Base-by-base conservation (phyloP, 2,113 vertebrate genomes). In the Pomatostomus ruficeps region DNA sequence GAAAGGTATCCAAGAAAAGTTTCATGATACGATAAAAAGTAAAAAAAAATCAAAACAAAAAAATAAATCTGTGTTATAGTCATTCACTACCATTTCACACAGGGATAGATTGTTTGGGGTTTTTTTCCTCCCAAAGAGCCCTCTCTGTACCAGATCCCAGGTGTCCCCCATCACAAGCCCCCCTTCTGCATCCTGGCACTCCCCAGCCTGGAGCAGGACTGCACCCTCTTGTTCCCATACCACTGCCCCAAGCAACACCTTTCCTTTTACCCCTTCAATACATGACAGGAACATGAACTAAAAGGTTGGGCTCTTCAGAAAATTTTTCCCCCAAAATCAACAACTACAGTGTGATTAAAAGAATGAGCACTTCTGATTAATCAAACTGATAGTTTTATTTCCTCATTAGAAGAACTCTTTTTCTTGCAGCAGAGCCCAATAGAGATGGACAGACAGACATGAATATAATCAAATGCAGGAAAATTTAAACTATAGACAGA, bases 331-430 rank as follows among this genome's bases (percentile, higher is more conserved):
- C 25, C 11, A 10, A 6, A 42, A 49, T 9, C 16, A 49, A 8
- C 5, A 2, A 29, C 28, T 42, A 11, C 14, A 25, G 2, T 1
- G 3, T 1, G 2, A 85, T 33, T 45, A 42, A 49, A 76, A 91
- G 25, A 43, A 79, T 2, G 0, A 79, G 7, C 2, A 3, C 10
- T 78, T 70, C 29, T 5, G 1, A 54, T 6, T 45, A 46, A 88
- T 58, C 36, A 93, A 95, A 97, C 48, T 11, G 12, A 68, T 58
- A 55, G 25, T 58, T 98, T 97, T 97, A 96, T 94, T 97, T 97
- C 48, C 85, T 89, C 51, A 19, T 94, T 89, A 72, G 87, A 97
- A 96, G 84, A 93, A 74, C 23, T 31, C 55, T 49, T 97, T 92
- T 88, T 79, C 90, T 89, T 96, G 79, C 65, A 96, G 80, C 52